A percentile compares a stretch with the other conserved stretches of the same genome.
phyloP scores from a whole-genome alignment of 2,888 invertebrate genomes.

The Meiosimyza decipiens region DNA sequence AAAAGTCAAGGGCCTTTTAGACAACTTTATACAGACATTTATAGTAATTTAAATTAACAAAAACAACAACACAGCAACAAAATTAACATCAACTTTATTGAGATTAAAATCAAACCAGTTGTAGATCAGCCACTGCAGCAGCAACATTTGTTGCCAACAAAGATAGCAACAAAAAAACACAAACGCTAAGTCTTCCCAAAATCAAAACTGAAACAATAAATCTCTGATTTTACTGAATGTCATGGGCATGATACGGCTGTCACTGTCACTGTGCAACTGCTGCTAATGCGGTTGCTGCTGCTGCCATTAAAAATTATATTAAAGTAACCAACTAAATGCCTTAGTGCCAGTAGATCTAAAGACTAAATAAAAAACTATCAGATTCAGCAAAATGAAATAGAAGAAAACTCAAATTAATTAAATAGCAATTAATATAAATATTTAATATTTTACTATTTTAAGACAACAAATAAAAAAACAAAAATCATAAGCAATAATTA shows the following conservation, averaged over 20 bases:
- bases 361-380: no score
- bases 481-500: no score
- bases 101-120: conserved; percentile 19
- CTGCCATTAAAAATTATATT: neutral
- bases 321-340: no score
- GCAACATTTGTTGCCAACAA: no score
- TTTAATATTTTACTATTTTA: no score
- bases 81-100: neutral
- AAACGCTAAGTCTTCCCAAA: neutral
- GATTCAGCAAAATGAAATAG: no score
- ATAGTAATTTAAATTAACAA: neutral
- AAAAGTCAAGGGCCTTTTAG: conserved; percentile 40
- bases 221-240: conserved; percentile 46
- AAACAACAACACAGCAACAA: conserved; percentile 6
- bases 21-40: conserved; percentile 18
- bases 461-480: no score
- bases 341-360: no score
- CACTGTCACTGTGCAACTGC: neutral
- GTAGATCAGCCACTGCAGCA: neutral
- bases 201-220: conserved; percentile 39
- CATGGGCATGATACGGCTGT: conserved; percentile 43
- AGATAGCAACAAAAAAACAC: neutral
- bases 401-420: no score
- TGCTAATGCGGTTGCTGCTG: neutral
- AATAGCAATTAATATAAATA: no score